Base-by-base conservation (phyloP, 2,797 vertebrate species). In the Scomberomorus guttatus region DNA sequence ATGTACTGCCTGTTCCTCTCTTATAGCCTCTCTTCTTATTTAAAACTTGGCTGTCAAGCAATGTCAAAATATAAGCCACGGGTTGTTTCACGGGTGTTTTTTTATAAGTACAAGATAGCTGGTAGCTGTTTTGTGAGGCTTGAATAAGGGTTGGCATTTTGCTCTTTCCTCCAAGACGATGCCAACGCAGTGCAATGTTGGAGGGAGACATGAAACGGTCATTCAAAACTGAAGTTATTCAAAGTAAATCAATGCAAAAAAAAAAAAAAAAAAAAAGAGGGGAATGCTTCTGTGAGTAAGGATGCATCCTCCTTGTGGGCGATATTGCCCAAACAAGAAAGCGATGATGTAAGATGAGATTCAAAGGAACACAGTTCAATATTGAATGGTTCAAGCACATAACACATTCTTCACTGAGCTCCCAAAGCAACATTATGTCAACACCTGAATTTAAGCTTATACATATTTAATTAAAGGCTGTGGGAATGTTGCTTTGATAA, bases 401-500 rank as follows among this genome's bases (percentile, higher is more conserved):
- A 63, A 72, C 71, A 77, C 29, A 54, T 77, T 70, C 51, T 71
- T 59, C 66, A 44, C 14, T 29, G 18, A 87, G 78, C 62, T 84
- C 87, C 72, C 65, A 25, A 60, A 48, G 76, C 78, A 61, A 68
- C 70, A 44, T 71, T 77, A 67, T 86, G 82, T 84, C 88, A 87
- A 84, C 77, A 83, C 81, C 67, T 89, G 82, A 82, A 60, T 80
- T 86, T 66, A 82, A 80, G 56, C 72, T 32, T 65, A 81, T 89
- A 50, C 79, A 90, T 89, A 67, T 85, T 93, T 85, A 66, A 90
- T 88, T 64, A 85, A 77, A 77, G 39, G 56, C 76, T 70, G 64
- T 64, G 32, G 62, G 67, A 79, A 73, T 74, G 63, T 69, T 77
- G 65, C 84, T 88, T 80, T 88, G 82, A 90, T 90, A 70, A 88